These are phyloP conservation scores for Caenorhabditis japonica DNA, from an alignment of 2,888 invertebrate species.

Conservation along the genomic window DNA sequence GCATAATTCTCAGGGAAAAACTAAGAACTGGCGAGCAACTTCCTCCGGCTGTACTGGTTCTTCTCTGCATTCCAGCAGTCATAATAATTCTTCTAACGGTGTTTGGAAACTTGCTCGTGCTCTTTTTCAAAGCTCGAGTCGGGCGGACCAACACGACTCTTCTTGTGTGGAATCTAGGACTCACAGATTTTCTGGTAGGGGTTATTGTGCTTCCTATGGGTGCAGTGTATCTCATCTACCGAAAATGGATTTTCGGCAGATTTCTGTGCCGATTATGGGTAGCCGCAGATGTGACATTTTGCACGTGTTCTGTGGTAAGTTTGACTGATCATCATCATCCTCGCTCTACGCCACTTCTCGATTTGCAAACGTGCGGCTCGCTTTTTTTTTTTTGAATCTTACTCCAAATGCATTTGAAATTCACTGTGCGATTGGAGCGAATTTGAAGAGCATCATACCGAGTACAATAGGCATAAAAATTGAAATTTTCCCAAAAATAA, in stretches of 20 bases:
- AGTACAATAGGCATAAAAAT: too few species aligned
- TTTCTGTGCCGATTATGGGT: slow-evolving; percentile 81
- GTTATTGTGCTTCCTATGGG: slow-evolving; percentile 77
- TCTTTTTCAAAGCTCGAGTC: slow-evolving; percentile 77
- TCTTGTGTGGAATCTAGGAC: slow-evolving; percentile 77
- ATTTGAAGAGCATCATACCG: too few species aligned
- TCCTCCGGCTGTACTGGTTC: slow-evolving; percentile 50
- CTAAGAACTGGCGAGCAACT: slow-evolving; percentile 36
- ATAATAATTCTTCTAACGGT: slow-evolving; percentile 76
- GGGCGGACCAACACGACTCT: slow-evolving; percentile 77
- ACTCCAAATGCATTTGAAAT: too few species aligned
- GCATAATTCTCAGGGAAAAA: slow-evolving; percentile 29
- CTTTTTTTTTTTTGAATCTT: too few species aligned
- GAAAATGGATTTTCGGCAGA: slow-evolving; percentile 80
- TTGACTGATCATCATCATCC: not conserved
- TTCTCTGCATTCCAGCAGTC: slow-evolving; percentile 72
- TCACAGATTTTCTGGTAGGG: slow-evolving; percentile 77
- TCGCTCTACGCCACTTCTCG: too few species aligned
- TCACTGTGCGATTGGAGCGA: too few species aligned
- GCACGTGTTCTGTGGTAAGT: slow-evolving; percentile 80
- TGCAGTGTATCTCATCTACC: slow-evolving; percentile 72
- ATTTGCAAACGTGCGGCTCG: too few species aligned
- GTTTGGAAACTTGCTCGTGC: slow-evolving; percentile 76
- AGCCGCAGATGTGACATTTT: slow-evolving; percentile 81
- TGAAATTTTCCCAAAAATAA: too few species aligned